These are phyloP conservation scores for Teleopsis dalmanni DNA, from an alignment of 1,140 invertebrate genomes.

Conservation along the genomic window DNA sequence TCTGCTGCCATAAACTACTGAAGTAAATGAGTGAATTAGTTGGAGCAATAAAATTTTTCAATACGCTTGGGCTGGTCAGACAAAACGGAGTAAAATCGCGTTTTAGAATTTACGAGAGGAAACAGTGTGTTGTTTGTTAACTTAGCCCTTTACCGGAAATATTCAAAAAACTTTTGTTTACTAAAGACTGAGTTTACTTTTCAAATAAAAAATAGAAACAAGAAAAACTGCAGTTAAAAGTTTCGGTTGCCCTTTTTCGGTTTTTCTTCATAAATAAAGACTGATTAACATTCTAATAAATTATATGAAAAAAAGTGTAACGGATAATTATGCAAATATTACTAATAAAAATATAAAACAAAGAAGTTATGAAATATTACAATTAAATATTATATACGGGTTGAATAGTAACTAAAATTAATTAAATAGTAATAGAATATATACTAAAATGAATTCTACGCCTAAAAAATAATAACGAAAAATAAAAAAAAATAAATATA, in stretches of 20 bases:
- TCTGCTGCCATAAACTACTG: background rate
- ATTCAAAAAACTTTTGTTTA: conserved; percentile 3
- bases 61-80: conserved; percentile 27
- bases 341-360: background rate
- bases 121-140: too few species aligned
- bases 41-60: conserved; percentile 13
- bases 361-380: background rate
- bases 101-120: too few species aligned
- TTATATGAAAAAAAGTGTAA: conserved; percentile 1
- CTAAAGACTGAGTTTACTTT: conserved; percentile 13
- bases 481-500: conserved; percentile 12
- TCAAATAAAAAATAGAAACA: conserved; percentile 2
- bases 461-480: conserved; percentile 2
- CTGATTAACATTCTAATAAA: conserved; percentile 9
- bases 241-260: background rate
- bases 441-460: background rate
- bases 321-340: background rate
- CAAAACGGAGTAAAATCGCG: conserved; percentile 19
- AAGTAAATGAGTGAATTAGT: conserved; percentile 1
- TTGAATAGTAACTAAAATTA: conserved; percentile 10
- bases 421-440: background rate
- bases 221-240: conserved; percentile 1
- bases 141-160: too few species aligned
- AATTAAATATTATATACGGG: conserved; percentile 19
- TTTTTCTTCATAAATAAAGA: conserved; percentile 12